phyloP scores from a whole-genome alignment of 2,888 invertebrate species.

The Agriopis aurantiaria region DNA sequence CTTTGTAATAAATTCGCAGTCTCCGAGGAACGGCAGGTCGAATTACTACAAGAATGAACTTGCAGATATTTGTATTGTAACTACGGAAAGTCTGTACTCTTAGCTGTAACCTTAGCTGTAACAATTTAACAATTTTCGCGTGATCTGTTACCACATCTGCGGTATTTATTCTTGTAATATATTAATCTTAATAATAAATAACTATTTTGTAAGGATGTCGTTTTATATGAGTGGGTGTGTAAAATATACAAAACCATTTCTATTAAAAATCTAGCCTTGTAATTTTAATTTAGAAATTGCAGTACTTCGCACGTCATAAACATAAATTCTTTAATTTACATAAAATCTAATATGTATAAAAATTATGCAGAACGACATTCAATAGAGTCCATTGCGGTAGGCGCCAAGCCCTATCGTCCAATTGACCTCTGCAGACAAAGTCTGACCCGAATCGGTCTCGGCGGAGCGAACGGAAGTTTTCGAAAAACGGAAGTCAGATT shows the following conservation, averaged over 20 bases:
- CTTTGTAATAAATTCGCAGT: constrained; percentile 83
- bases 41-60: constrained; percentile 15
- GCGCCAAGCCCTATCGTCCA: constrained; percentile 34
- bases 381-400: constrained; percentile 58
- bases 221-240: constrained; percentile 49
- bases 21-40: constrained; percentile 71
- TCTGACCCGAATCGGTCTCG: constrained; percentile 27
- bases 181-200: constrained; percentile 44
- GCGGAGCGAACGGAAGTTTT: constrained; percentile 45
- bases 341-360: constrained; percentile 45
- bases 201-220: constrained; percentile 35
- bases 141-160: constrained; percentile 39
- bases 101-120: constrained; percentile 13
- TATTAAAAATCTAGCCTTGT: constrained; percentile 73
- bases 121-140: constrained; percentile 30
- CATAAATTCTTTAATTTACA: constrained; percentile 51
- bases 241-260: constrained; percentile 70
- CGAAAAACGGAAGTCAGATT: constrained; percentile 73
- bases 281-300: constrained; percentile 63
- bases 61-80: neutral
- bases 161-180: constrained; percentile 29
- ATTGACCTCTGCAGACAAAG: constrained; percentile 34
- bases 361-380: constrained; percentile 66
- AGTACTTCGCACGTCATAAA: constrained; percentile 47
- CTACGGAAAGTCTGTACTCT: constrained; percentile 7